phyloP scores from a whole-genome alignment of 92 coral and sea anemone genomes.

The Porites divaricata region DNA sequence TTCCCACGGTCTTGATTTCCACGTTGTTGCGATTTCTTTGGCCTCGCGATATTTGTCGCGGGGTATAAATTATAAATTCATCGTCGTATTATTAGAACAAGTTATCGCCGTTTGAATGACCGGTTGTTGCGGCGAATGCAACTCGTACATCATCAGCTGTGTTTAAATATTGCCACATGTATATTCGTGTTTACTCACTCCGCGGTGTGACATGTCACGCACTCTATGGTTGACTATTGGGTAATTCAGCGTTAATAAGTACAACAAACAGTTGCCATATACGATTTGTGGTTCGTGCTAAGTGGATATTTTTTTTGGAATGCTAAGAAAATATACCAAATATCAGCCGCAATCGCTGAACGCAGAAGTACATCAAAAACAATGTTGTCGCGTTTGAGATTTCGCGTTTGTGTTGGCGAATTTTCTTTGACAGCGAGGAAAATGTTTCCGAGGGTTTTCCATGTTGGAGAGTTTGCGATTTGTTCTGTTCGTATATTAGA shows the following conservation, averaged over 20 bases:
- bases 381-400: constrained; percentile 54
- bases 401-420: constrained; percentile 38
- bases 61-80: constrained; percentile 40
- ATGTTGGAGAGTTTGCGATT: background rate
- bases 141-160: constrained; percentile 31
- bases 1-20: background rate
- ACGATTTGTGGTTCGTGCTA: background rate
- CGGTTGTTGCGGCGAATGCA: constrained; percentile 15
- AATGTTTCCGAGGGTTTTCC: constrained; percentile 9
- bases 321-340: too few relatives aligned
- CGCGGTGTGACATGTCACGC: constrained; percentile 39
- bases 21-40: background rate
- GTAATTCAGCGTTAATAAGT: background rate
- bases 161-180: constrained; percentile 45
- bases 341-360: background rate
- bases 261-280: background rate
- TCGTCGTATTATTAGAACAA: background rate
- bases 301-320: too few relatives aligned
- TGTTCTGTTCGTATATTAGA: constrained; percentile 8
- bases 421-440: constrained; percentile 16
- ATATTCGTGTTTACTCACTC: background rate
- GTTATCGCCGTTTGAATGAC: constrained; percentile 27
- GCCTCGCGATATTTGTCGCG: background rate
- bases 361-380: background rate
- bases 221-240: background rate